Base-by-base conservation (phyloP, 2,797 vertebrate species). In the Sternarchorhynchus goeldii region DNA sequence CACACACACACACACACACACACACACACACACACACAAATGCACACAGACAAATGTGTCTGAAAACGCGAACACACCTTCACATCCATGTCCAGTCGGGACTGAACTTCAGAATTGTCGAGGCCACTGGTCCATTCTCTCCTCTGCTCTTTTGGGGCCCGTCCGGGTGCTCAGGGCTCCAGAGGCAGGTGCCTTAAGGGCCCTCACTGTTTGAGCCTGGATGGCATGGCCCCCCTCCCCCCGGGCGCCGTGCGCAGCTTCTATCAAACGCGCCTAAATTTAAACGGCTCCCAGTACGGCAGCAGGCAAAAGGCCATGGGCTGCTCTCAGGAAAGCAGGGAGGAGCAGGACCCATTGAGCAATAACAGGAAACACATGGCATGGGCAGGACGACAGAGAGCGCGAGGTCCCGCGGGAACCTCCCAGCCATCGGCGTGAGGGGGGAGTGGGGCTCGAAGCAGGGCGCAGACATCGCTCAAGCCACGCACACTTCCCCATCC, bases 271-370 rank as follows among this genome's bases (percentile, higher is more conserved):
- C 82, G 82, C 89, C 89, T 91, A 94, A 91, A 92, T 92, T 90
- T 92, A 93, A 92, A 89, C 87, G 85, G 85, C 91, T 93, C 93
- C 90, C 91, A 93, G 89, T 87, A 90, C 41, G 88, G 85, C 84
- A 87, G 91, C 92, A 91, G 94, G 95, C 93, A 95, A 95, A 25
- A 95, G 92, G 90, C 77, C 82, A 1, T 6, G 78, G 73, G 86
- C 92, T 92, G 89, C 89, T 89, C 83, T 92, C 93, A 94, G 95
- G 95, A 96, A 96, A 95, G 91, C 60, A 16, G 41, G 50, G 56
- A 64, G 90, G 88, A 88, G 87, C 89, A 87, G 91, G 87, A 89
- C 90, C 91, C 90, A 91, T 90, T 75, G 32, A 80, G 82, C 68
- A 84, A 81, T 76, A 84, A 84, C 82, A 84, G 82, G 82, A 84